Evolutionary conservation across 2,888 invertebrate genomes (phyloP), one percentile per base, ranked within the genome.

Genomic region (Drosophila recens): DNA sequence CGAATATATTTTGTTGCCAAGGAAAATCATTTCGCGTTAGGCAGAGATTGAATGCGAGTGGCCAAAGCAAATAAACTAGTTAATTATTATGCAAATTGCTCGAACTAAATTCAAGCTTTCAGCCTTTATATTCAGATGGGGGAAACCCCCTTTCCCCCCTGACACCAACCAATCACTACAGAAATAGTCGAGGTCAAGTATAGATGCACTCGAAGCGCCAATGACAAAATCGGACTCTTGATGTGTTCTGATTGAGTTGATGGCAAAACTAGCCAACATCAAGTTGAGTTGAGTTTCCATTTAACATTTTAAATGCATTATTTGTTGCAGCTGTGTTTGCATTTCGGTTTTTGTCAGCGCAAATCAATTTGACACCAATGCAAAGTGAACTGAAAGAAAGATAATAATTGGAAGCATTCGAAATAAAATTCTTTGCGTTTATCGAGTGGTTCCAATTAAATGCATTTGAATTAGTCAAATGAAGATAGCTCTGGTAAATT

Each of bases 61-160:
- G 20, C 11, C 43, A 20, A 23, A 43, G 34, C 17, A 46, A 59
- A 23, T 6, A 49, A 67, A 52, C 42, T 71, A 64, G 68, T 51
- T 64, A 54, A 68, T 70, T 72, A 68, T 64, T 87, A 87, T 62
- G 54, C 45, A 62, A 53, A 62, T 53, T 38, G 30, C 45, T 59
- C 40, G n/a, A 49, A 42, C 61, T 59, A 48, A 61, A 57, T 66
- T 62, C 46, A 58, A 62, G 45, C 30, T 61, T 53, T 34, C 65
- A 58, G 51, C 63, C 46, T 69, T 69, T 75, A 6, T 11, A 6
- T 43, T 20, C 27, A 48, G 23, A 48, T 42, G 20, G 20, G 13
- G 20, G 10, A 5, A 33, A 10, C 8, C 33, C 34, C 10, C 46
- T 11, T n/a, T 13, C 4, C 11, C 27, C 27, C 38, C 5, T 2